Conservation (phyloP, 2,113 vertebrate species). For the Chlamydotis undulata region DNA sequence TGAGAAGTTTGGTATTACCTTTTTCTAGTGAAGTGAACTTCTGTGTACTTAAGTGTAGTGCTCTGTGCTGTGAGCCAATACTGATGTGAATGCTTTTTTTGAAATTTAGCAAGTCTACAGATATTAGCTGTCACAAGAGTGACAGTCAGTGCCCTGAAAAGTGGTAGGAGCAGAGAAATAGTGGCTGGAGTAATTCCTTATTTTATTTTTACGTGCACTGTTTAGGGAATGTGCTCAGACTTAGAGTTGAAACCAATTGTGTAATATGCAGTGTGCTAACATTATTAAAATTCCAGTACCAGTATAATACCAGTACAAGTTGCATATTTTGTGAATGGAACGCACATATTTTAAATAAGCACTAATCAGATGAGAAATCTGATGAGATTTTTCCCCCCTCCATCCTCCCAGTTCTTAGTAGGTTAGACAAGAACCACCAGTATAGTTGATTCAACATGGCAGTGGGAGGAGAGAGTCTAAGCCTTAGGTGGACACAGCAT, state of each 20-base stretch:
- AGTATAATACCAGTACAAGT: neutral
- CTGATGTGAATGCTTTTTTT: neutral
- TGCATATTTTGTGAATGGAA: neutral
- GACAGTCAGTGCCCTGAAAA: neutral
- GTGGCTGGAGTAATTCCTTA: neutral
- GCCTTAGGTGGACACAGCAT: neutral
- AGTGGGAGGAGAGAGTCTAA: neutral
- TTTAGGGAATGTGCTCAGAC: neutral
- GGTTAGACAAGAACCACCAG: neutral
- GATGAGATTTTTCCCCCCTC: too few species aligned
- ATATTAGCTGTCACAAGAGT: neutral
- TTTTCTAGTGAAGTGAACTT: neutral
- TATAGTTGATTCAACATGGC: accelerated
- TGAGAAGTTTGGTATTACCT: neutral
- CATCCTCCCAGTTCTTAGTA: neutral
- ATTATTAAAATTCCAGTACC: neutral
- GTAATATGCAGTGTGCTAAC: accelerated
- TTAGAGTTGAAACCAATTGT: neutral
- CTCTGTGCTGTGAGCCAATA: neutral
- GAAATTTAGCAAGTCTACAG: neutral
- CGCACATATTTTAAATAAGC: neutral
- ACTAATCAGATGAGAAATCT: neutral
- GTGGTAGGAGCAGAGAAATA: neutral
- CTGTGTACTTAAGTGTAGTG: neutral
- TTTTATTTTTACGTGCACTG: neutral